phyloP scores from a whole-genome alignment of 2,888 invertebrate genomes.

The Leucophora obtusa region DNA sequence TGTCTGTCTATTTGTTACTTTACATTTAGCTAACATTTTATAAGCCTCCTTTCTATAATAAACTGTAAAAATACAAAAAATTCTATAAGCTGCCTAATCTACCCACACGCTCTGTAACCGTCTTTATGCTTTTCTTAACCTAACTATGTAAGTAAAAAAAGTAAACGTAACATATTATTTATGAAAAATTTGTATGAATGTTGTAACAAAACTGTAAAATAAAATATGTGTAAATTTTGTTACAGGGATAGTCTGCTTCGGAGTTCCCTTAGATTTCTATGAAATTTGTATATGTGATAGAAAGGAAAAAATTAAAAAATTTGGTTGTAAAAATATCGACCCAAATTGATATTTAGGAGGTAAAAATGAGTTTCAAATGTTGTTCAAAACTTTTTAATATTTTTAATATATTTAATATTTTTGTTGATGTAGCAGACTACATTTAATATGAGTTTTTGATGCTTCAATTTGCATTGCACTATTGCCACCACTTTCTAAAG shows the following conservation, averaged over 20 bases:
- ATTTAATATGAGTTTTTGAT: too few species aligned
- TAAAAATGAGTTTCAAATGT: too few species aligned
- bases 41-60: neutral
- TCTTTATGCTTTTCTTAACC: neutral
- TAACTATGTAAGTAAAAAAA: neutral
- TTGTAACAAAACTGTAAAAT: constrained; percentile 1
- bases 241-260: neutral
- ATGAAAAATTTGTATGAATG: neutral
- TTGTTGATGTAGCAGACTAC: too few species aligned
- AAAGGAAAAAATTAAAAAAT: too few species aligned
- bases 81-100: neutral
- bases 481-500: too few species aligned
- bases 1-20: constrained; percentile 10
- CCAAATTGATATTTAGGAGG: too few species aligned
- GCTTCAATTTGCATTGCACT: too few species aligned
- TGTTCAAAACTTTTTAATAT: too few species aligned
- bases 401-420: too few species aligned
- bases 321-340: too few species aligned
- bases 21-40: constrained; percentile 1
- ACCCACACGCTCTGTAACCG: neutral
- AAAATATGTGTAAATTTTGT: neutral
- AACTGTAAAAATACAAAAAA: neutral
- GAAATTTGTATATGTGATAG: neutral
- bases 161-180: constrained; percentile 1
- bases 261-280: too few species aligned